These are phyloP conservation scores for Lagodon rhomboides DNA, from an alignment of 2,797 vertebrate species.

Conservation along the genomic window DNA sequence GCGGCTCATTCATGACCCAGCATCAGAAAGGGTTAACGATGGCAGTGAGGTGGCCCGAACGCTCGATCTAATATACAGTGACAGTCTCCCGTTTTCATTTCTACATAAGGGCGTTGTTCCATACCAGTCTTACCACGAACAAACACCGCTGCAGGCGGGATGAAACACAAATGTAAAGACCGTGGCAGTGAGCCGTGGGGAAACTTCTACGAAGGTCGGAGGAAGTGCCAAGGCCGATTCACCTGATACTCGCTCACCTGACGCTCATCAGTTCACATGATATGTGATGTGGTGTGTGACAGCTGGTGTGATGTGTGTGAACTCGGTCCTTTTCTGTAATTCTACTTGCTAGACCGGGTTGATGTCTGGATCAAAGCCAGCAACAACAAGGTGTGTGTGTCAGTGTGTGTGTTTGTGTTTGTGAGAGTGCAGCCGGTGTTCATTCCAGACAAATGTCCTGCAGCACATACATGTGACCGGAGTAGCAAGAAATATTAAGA, in stretches of 20 bases:
- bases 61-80: neutral
- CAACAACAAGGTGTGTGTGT: neutral
- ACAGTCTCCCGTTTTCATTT: neutral
- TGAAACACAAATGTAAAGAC: neutral
- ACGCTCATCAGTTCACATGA: constrained; percentile 18
- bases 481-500: neutral
- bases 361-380: neutral
- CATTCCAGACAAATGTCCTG: neutral
- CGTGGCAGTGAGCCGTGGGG: neutral
- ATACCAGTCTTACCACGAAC: neutral
- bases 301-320: neutral
- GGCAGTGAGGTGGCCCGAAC: no score
- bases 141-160: neutral
- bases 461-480: constrained; percentile 5
- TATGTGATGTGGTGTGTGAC: neutral
- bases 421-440: neutral
- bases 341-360: neutral
- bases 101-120: neutral
- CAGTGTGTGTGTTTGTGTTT: neutral
- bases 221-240: constrained; percentile 14
- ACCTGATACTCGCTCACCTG: constrained; percentile 16
- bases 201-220: neutral
- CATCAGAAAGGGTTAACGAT: no score
- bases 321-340: neutral
- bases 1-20: no score